A percentile compares a stretch with the other conserved stretches of the same genome.
Conservation (phyloP, 2,888 invertebrate genomes). For the Chloroclystis v-ata region DNA sequence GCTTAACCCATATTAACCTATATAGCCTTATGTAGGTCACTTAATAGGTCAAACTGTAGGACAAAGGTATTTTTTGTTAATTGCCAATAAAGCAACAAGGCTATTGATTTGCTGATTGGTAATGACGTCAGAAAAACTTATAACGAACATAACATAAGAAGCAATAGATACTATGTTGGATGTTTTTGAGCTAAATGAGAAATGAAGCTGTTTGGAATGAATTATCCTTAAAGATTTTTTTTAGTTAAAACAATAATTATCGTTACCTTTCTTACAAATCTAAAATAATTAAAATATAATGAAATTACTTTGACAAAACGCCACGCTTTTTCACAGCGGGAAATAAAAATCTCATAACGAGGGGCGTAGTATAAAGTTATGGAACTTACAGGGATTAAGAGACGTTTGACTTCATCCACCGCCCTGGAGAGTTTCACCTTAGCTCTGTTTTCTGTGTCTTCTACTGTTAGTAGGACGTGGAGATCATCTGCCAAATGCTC, state of each 20-base stretch:
- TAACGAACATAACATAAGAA: conserved; percentile 28
- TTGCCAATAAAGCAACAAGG: conserved; percentile 41
- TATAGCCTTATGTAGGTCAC: conserved; percentile 20
- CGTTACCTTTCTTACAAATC: too few relatives aligned
- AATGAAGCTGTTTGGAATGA: too few relatives aligned
- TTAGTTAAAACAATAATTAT: too few relatives aligned
- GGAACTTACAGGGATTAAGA: conserved; percentile 97
- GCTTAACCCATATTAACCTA: conserved; percentile 4
- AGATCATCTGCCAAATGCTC: conserved; percentile 99
- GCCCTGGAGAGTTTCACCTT: conserved; percentile 96
- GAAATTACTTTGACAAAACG: too few relatives aligned
- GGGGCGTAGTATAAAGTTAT: too few relatives aligned
- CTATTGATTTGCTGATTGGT: conserved; percentile 36
- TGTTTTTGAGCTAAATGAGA: too few relatives aligned
- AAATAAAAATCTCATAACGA: too few relatives aligned
- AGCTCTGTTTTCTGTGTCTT: conserved; percentile 98
- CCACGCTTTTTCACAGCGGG: too few relatives aligned
- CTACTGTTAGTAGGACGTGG: conserved; percentile 98
- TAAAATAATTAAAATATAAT: too few relatives aligned
- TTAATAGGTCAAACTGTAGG: conserved; percentile 28
- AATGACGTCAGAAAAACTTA: conserved; percentile 37
- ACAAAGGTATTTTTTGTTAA: conserved; percentile 41
- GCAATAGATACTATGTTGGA: conserved; percentile 10
- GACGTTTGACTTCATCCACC: conserved; percentile 98
- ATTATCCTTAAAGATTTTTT: too few relatives aligned